phyloP scores from a whole-genome alignment of 2,797 vertebrate genomes.

The Passerculus sandwichensis region DNA sequence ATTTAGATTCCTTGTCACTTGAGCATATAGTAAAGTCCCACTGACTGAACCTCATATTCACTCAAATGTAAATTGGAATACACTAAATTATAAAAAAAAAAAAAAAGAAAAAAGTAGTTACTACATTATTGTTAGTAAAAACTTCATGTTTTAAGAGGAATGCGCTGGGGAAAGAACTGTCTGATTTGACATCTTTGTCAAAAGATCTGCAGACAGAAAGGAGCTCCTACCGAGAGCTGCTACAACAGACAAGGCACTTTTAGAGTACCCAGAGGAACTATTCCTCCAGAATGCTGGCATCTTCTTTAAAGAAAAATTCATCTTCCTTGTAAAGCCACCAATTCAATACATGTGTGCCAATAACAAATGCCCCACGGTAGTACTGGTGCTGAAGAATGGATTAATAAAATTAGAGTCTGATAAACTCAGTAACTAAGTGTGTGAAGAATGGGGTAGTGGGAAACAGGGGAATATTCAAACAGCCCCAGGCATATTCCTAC shows the following conservation, averaged over 20 bases:
- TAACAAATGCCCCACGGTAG: slow-evolving; percentile 2
- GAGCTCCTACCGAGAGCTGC: not conserved
- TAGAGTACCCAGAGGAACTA: slow-evolving; percentile 11
- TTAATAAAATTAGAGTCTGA: slow-evolving; percentile 18
- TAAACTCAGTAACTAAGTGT: slow-evolving; percentile 16
- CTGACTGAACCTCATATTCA: not conserved
- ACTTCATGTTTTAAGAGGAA: not conserved
- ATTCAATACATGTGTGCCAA: not conserved
- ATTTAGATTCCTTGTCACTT: not conserved
- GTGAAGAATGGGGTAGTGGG: not conserved
- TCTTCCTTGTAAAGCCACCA: slow-evolving; percentile 35
- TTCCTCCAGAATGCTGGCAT: not conserved
- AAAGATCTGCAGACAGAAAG: not conserved
- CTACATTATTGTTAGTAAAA: not conserved
- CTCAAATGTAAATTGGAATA: not conserved
- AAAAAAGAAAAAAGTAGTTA: not conserved
- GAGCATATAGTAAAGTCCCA: not conserved
- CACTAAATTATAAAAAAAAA: not conserved
- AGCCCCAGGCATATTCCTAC: not conserved
- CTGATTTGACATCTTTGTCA: slow-evolving; percentile 2
- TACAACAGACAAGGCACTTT: slow-evolving; percentile 7
- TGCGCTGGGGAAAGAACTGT: not conserved
- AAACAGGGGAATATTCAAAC: not conserved
- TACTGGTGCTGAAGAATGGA: not conserved
- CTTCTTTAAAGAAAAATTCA: slow-evolving; percentile 23